Percentiles rank a stretch among this genome's conserved stretches.
phyloP scores from a whole-genome alignment of 2,888 invertebrate species.

The Monochamus alternatus region DNA sequence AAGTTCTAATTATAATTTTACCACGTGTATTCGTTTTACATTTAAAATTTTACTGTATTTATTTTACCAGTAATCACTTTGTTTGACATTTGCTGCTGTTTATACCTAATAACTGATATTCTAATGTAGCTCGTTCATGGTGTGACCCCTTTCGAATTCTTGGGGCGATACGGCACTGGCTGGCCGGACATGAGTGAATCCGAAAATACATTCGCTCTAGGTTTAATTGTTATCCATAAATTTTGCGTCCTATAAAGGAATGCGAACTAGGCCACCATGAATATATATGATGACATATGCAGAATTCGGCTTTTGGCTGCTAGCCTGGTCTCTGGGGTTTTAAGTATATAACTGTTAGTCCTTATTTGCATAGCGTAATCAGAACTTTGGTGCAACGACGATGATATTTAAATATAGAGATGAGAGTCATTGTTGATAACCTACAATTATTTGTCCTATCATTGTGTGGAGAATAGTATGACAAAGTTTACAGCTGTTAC shows the following conservation, averaged over 20 bases:
- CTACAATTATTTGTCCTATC: not conserved
- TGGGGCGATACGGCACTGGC: conserved; percentile 4
- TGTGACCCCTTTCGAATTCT: not conserved
- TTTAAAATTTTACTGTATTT: too few species aligned
- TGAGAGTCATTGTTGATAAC: conserved; percentile 13
- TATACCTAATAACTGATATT: not conserved
- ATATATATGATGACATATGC: conserved; percentile 51
- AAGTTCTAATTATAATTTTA: too few species aligned
- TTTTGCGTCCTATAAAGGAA: conserved; percentile 43
- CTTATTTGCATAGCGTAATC: conserved; percentile 45
- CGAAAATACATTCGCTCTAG: conserved; percentile 40
- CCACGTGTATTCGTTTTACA: too few species aligned
- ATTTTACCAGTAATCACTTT: too few species aligned
- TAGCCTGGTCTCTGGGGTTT: conserved; percentile 35
- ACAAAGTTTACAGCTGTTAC: too few species aligned
- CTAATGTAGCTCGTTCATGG: not conserved
- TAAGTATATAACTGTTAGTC: conserved; percentile 37
- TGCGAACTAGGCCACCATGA: conserved; percentile 46
- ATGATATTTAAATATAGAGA: conserved; percentile 16
- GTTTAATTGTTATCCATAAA: conserved; percentile 51
- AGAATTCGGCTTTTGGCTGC: conserved; percentile 48
- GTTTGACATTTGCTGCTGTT: not conserved
- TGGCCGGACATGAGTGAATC: conserved; percentile 11
- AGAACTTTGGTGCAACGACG: conserved; percentile 24
- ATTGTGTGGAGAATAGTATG: too few species aligned